Conservation (phyloP, 2,888 invertebrate species). For the Polyploca ridens region DNA sequence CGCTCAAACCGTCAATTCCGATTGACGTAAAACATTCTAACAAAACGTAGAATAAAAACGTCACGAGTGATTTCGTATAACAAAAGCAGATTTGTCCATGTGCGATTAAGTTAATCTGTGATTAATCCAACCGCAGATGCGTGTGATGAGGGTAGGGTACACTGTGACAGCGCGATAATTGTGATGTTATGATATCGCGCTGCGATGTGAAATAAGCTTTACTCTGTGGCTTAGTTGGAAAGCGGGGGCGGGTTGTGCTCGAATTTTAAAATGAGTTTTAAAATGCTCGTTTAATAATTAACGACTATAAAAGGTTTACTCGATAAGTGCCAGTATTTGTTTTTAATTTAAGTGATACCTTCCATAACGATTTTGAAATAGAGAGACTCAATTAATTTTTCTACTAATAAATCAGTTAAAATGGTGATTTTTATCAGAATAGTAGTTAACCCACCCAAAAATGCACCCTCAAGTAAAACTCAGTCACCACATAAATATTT, state of each 20-base stretch:
- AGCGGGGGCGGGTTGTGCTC: slow-evolving; percentile 13
- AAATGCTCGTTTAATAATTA: not conserved
- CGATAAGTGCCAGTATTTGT: not conserved
- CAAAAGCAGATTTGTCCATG: slow-evolving; percentile 62
- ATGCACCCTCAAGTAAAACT: no score
- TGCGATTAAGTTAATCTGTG: slow-evolving; percentile 64
- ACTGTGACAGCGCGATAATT: slow-evolving; percentile 74
- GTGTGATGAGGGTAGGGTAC: slow-evolving; percentile 69
- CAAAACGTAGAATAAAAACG: slow-evolving; percentile 50
- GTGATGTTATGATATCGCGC: slow-evolving; percentile 65
- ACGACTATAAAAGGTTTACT: not conserved
- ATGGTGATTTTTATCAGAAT: no score
- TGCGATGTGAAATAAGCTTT: slow-evolving; percentile 32
- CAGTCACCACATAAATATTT: no score
- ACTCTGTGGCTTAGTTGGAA: slow-evolving; percentile 6
- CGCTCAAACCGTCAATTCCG: slow-evolving; percentile 22
- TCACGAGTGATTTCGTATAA: slow-evolving; percentile 56
- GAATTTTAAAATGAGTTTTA: slow-evolving; percentile 6
- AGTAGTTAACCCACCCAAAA: no score
- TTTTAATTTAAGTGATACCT: not conserved
- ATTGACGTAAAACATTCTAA: slow-evolving; percentile 20
- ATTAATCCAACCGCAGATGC: slow-evolving; percentile 72
- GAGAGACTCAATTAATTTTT: no score
- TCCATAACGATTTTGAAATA: no score
- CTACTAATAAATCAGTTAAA: no score